phyloP scores from a whole-genome alignment of 2,113 vertebrate genomes.

The Electrona antarctica region DNA sequence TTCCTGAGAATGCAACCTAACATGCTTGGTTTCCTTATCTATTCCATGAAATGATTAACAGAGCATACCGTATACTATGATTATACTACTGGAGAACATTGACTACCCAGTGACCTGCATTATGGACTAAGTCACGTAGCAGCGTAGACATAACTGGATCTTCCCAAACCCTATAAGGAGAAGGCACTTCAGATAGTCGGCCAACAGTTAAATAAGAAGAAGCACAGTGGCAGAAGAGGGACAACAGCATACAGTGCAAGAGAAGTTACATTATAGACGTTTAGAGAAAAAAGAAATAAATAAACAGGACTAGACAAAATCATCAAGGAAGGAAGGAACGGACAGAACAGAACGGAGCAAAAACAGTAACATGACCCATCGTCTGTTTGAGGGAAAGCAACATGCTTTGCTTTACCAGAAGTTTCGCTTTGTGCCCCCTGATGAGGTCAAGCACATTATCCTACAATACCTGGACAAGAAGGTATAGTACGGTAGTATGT shows the following conservation, averaged over 20 bases:
- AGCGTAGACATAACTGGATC: too few relatives aligned
- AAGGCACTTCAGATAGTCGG: too few relatives aligned
- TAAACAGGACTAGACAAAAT: not conserved
- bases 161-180: too few relatives aligned
- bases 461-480: slow-evolving; percentile 79
- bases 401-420: slow-evolving; percentile 81
- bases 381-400: slow-evolving; percentile 79
- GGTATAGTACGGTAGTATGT: slow-evolving; percentile 53
- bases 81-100: too few relatives aligned
- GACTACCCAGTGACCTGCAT: too few relatives aligned
- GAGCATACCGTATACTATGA: too few relatives aligned
- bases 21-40: too few relatives aligned
- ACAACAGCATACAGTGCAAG: not conserved
- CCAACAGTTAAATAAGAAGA: not conserved
- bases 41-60: too few relatives aligned
- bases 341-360: not conserved
- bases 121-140: too few relatives aligned
- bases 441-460: slow-evolving; percentile 70
- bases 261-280: not conserved
- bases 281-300: not conserved
- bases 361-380: slow-evolving; percentile 69
- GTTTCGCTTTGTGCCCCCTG: slow-evolving; percentile 76
- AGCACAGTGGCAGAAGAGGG: not conserved
- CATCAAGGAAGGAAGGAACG: not conserved
- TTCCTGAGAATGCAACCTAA: too few relatives aligned